A percentile compares a stretch with the other conserved stretches of the same genome.
These are phyloP conservation scores for Ammospiza caudacuta DNA, from an alignment of 2,113 vertebrate species.

Conservation along the genomic window DNA sequence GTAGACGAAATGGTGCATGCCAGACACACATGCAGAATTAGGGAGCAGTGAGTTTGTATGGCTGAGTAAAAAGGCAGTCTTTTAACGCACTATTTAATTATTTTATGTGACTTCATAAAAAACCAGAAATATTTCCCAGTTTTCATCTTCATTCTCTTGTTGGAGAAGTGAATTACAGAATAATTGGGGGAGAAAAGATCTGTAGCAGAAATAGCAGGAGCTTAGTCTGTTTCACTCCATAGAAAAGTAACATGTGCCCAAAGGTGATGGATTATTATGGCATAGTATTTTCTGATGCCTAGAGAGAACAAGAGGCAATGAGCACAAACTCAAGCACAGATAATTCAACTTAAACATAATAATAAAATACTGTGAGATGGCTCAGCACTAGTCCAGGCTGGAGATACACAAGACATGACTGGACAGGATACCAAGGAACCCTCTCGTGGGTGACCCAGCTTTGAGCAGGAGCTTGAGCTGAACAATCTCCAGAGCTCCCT, in stretches of 20 bases:
- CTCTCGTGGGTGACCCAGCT: accelerated
- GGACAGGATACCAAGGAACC: not conserved
- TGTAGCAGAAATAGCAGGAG: not conserved
- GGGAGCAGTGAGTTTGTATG: not conserved
- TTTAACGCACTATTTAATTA: not conserved
- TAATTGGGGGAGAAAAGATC: not conserved
- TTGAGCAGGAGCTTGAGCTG: not conserved
- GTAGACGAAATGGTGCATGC: not conserved
- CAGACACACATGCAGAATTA: no score
- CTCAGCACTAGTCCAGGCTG: not conserved
- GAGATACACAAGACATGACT: not conserved
- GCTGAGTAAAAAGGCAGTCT: not conserved
- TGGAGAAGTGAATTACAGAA: not conserved
- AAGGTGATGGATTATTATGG: not conserved
- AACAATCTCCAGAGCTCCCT: not conserved
- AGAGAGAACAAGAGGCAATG: not conserved
- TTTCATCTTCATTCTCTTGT: not conserved
- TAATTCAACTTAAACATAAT: not conserved
- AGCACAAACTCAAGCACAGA: not conserved
- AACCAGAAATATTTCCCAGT: not conserved
- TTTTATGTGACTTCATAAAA: not conserved
- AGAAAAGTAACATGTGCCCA: not conserved
- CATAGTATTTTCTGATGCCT: not conserved
- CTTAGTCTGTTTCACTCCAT: not conserved
- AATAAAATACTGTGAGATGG: not conserved